phyloP scores from a whole-genome alignment of 2,113 vertebrate genomes.

The Balaenoptera acutorostrata region DNA sequence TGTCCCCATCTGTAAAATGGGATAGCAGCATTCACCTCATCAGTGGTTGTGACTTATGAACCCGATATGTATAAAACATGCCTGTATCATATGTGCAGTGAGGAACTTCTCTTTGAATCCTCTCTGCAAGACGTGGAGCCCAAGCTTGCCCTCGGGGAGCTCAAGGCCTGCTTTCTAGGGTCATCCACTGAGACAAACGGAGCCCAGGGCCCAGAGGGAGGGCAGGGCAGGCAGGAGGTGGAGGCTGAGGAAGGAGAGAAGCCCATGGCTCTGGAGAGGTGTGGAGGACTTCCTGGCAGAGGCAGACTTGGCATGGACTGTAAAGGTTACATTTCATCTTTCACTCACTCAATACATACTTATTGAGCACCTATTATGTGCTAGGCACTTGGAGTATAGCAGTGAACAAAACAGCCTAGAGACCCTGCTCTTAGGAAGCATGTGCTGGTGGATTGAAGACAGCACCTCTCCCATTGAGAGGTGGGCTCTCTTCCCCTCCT shows the following conservation, averaged over 20 bases:
- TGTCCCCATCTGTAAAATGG: neutral
- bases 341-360: neutral
- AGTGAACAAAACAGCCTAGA: neutral
- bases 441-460: neutral
- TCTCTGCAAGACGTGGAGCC: neutral
- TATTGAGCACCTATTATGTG: neutral
- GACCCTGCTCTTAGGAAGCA: neutral
- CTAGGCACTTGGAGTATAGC: neutral
- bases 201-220: too few species aligned
- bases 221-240: neutral
- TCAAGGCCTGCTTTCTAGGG: neutral
- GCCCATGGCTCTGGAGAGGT: neutral
- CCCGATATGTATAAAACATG: neutral
- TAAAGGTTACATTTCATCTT: neutral
- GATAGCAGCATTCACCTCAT: too few species aligned
- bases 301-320: neutral
- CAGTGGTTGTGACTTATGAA: neutral
- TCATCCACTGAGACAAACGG: neutral
- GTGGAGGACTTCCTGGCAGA: neutral
- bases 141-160: neutral
- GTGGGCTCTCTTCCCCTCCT: fast-evolving
- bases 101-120: neutral
- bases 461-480: neutral
- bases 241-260: neutral
- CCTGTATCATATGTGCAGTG: neutral